phyloP scores from a whole-genome alignment of 2,113 vertebrate genomes.

The Clinocottus analis region DNA sequence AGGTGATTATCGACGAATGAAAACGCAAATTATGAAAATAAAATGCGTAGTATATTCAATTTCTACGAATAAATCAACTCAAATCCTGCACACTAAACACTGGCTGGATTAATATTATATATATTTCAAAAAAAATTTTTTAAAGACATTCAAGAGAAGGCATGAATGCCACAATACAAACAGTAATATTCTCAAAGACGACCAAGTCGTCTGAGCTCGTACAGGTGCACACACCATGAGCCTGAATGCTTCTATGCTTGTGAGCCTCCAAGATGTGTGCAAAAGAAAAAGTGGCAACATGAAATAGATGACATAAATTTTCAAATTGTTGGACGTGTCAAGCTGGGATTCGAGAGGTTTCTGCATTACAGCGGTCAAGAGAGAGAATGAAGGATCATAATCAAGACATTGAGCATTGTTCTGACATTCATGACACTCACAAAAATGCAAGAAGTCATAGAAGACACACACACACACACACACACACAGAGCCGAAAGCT shows the following conservation, averaged over 20 bases:
- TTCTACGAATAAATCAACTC: too few species aligned
- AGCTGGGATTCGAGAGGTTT: not conserved
- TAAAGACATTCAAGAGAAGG: not conserved
- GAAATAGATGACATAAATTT: not conserved
- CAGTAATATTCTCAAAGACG: not conserved
- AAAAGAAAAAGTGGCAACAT: not conserved
- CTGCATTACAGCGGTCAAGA: not conserved
- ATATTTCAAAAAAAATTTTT: too few species aligned
- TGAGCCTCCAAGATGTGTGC: not conserved
- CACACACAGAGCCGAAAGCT: slow-evolving; percentile 21
- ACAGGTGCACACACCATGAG: not conserved
- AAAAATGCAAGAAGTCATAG: not conserved
- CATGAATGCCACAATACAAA: not conserved
- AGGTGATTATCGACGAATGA: too few species aligned
- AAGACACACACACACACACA: slow-evolving; percentile 5
- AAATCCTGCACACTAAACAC: not conserved
- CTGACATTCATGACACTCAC: not conserved
- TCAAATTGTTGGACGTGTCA: too few species aligned
- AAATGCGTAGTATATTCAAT: too few species aligned
- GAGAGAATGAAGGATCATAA: not conserved
- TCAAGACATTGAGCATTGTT: not conserved
- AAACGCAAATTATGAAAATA: too few species aligned
- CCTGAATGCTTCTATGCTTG: not conserved
- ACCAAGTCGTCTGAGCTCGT: not conserved
- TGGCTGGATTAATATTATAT: too few species aligned